Evolutionary conservation across 2,113 vertebrate genomes (phyloP).

Genomic region (Sinocyclocheilus rhinocerous): DNA sequence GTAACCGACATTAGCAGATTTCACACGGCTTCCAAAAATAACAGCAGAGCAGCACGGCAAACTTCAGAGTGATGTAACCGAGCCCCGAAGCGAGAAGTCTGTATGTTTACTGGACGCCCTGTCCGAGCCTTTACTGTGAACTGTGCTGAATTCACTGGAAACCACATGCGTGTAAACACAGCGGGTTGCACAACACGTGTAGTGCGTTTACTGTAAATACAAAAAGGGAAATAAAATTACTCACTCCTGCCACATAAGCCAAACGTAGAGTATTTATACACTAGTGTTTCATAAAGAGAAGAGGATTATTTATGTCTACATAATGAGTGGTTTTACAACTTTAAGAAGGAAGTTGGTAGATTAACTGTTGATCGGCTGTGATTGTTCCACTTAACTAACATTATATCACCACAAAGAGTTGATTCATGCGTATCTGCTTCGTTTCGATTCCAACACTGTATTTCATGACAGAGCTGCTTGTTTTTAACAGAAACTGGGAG

Average conservation of each 20-base stretch:
- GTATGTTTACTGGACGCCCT: neutral
- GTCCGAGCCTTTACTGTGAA: slow-evolving; percentile 32
- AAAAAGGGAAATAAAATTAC: slow-evolving; percentile 42
- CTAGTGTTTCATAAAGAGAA: slow-evolving; percentile 43
- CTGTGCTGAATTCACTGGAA: slow-evolving; percentile 43
- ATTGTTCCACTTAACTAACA: neutral
- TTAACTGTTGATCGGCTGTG: slow-evolving; percentile 2
- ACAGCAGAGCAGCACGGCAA: slow-evolving; percentile 49
- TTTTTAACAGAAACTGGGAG: neutral
- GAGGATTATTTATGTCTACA: slow-evolving; percentile 1
- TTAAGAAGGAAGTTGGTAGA: neutral
- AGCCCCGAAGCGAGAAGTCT: slow-evolving; percentile 54
- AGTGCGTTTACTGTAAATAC: slow-evolving; percentile 45
- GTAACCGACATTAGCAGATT: slow-evolving; percentile 24
- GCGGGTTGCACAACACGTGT: slow-evolving; percentile 33
- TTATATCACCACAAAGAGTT: neutral
- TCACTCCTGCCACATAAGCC: slow-evolving; percentile 17
- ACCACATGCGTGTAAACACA: slow-evolving; percentile 32
- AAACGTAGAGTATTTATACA: neutral
- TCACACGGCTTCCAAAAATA: slow-evolving; percentile 61
- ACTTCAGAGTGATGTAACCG: slow-evolving; percentile 66
- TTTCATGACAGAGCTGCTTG: neutral
- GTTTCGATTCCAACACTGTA: too few species aligned
- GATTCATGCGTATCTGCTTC: neutral
- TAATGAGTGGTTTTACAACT: neutral